A percentile compares a stretch with the other conserved stretches of the same genome.
Evolutionary conservation across 1,140 invertebrate species (phyloP).

Genomic region (Diuraphis noxia): DNA sequence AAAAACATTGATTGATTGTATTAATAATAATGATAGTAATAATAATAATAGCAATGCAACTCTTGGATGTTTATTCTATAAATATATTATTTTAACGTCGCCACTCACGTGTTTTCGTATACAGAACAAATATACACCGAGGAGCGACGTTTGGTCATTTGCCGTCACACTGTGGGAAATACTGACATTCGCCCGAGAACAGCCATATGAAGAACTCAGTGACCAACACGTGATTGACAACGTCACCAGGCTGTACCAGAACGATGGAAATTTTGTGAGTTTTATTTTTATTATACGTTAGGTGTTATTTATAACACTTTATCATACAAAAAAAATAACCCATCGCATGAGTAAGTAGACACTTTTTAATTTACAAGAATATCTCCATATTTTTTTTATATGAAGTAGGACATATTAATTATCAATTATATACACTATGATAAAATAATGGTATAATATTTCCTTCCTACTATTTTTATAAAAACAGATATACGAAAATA

Average conservation of each 20-base stretch:
- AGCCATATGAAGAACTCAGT: constrained; percentile 74
- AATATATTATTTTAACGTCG: not conserved
- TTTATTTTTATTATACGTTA: not conserved
- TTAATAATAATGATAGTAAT: not conserved
- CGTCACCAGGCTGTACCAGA: constrained; percentile 56
- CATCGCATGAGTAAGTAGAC: not conserved
- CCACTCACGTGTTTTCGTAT: not conserved
- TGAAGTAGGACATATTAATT: not conserved
- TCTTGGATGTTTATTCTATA: not conserved
- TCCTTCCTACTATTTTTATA: not conserved
- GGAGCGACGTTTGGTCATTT: constrained; percentile 79
- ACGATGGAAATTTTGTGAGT: constrained; percentile 33
- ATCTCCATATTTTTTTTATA: not conserved
- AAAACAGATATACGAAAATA: no score
- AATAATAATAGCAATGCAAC: not conserved
- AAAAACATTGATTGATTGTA: not conserved
- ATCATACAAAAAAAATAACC: not conserved
- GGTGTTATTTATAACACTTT: not conserved
- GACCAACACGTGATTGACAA: constrained; percentile 80
- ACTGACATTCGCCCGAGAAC: constrained; percentile 70
- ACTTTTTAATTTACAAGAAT: not conserved
- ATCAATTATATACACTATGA: no score
- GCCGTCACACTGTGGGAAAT: constrained; percentile 81
- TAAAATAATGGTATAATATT: no score
- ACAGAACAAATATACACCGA: constrained; percentile 72